Evolutionary conservation across 2,888 invertebrate genomes (phyloP).

Genomic region (Cabera pusaria): DNA sequence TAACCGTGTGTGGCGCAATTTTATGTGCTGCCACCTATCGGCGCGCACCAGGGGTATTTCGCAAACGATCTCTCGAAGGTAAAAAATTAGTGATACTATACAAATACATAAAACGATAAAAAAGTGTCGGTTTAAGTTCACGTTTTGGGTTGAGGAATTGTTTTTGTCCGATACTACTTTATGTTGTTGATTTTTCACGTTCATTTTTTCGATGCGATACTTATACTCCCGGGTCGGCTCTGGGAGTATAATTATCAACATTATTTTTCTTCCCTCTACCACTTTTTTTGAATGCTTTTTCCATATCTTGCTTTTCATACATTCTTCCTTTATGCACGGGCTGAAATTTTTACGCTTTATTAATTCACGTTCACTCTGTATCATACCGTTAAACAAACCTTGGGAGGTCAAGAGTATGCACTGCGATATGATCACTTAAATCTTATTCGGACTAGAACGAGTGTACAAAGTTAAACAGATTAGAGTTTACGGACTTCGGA

Average conservation of each 20-base stretch:
- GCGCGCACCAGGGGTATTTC: slow-evolving; percentile 92
- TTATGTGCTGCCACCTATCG: slow-evolving; percentile 77
- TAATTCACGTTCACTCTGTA: slow-evolving; percentile 75
- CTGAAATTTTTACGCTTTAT: slow-evolving; percentile 75
- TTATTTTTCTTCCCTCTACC: slow-evolving; percentile 67
- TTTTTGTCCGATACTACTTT: slow-evolving; percentile 53
- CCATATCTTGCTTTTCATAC: slow-evolving; percentile 79
- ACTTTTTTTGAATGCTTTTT: slow-evolving; percentile 77
- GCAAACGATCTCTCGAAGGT: slow-evolving; percentile 98
- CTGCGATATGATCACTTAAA: slow-evolving; percentile 65
- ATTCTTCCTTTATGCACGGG: slow-evolving; percentile 80
- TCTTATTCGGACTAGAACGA: slow-evolving; percentile 58
- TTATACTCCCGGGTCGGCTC: slow-evolving; percentile 53
- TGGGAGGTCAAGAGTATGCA: slow-evolving; percentile 68
- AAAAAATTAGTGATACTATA: slow-evolving; percentile 85
- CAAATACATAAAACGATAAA: slow-evolving; percentile 60
- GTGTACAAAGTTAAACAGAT: slow-evolving; percentile 46
- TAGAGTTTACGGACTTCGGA: slow-evolving; percentile 43
- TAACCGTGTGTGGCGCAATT: slow-evolving; percentile 82
- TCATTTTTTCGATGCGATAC: slow-evolving; percentile 62
- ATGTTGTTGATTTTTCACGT: slow-evolving; percentile 55
- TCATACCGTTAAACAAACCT: slow-evolving; percentile 65
- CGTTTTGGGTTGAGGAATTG: slow-evolving; percentile 56
- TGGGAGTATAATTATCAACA: slow-evolving; percentile 65
- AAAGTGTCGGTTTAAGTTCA: slow-evolving; percentile 69